A percentile compares a stretch with the other conserved stretches of the same genome.
These are phyloP conservation scores for Oriolus oriolus DNA, from an alignment of 2,113 vertebrate genomes.

Conservation along the genomic window DNA sequence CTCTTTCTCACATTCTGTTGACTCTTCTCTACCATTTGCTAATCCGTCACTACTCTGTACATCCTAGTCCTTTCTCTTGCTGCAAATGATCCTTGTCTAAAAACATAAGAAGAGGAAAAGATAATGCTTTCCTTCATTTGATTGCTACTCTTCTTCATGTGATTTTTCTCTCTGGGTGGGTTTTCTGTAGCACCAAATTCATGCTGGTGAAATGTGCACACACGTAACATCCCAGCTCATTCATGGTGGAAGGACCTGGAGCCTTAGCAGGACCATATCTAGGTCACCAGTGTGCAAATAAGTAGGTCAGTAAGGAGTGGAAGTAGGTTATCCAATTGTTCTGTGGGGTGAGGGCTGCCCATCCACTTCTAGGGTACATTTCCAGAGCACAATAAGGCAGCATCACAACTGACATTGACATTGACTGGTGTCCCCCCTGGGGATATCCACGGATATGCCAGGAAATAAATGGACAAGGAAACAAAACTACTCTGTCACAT, in stretches of 20 bases:
- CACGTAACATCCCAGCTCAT: neutral
- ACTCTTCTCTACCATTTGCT: neutral
- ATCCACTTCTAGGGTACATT: neutral
- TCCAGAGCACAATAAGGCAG: neutral
- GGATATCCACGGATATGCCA: neutral
- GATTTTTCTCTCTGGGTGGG: neutral
- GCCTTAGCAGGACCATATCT: neutral
- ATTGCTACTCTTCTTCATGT: neutral
- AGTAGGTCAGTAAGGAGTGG: conserved; percentile 57
- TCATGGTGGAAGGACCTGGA: neutral
- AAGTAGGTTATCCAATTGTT: conserved; percentile 37
- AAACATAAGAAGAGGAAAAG: neutral
- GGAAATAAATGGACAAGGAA: conserved; percentile 33
- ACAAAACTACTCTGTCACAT: conserved; percentile 13
- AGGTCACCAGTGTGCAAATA: neutral
- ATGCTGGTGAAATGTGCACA: neutral
- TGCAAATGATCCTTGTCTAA: neutral
- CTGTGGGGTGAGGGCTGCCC: neutral
- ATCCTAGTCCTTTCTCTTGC: neutral
- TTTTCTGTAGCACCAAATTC: neutral
- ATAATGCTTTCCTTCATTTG: neutral
- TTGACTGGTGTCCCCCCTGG: conserved; percentile 10
- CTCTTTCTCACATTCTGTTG: neutral
- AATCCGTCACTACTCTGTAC: neutral
- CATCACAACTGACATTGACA: neutral